Base-by-base conservation (phyloP, 2,113 vertebrate genomes). In the Pseudorectes ferrugineus region DNA sequence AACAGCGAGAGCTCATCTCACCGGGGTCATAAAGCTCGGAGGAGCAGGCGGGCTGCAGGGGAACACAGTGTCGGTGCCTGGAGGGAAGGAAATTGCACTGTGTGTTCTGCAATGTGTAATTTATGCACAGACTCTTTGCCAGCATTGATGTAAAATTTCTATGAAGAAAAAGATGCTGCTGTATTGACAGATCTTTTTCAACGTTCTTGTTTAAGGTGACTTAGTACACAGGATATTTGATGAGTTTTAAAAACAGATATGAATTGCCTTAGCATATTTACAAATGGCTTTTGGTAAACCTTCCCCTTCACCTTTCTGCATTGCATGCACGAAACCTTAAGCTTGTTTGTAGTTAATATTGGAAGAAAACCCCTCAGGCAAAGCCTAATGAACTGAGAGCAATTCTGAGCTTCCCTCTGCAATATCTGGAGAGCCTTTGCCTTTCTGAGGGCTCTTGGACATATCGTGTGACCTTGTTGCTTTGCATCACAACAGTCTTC, bases 371-470 rank as follows among this genome's bases (percentile, higher is more conserved):
- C 95, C 97, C 96, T 94, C 92, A 95, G 97, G 97, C 97, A 97
- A 97, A 97, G 94, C 97, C 96, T 97, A 97, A 98, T 96, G 97
- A 97, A 97, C 92, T 97, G 95, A 82, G 86, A 97, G 95, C 97
- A 88, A 96, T 97, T 97, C 96, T 75, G 94, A 96, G 95, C 95
- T 96, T 78, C 96, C 78, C 92, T 94, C 94, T 86, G 85, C 87
- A 95, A 51, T 95, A 92, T 94, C 97, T 97, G 85, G 88, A 89
- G 68, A 95, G 94, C 63, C 89, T 52, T 86, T 89, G 91, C 95
- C 96, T 95, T 97, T 97, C 88, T 49, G 49, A 95, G 93, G 88
- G 96, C 97, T 96, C 95, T 92, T 92, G 97, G 95, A 95, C 95
- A 54, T 89, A 78, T 12, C 6, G 88, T 93, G 96, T 97, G 97